Evolutionary conservation across 2,888 invertebrate genomes (phyloP).

Genomic region (Acrobasis suavella): DNA sequence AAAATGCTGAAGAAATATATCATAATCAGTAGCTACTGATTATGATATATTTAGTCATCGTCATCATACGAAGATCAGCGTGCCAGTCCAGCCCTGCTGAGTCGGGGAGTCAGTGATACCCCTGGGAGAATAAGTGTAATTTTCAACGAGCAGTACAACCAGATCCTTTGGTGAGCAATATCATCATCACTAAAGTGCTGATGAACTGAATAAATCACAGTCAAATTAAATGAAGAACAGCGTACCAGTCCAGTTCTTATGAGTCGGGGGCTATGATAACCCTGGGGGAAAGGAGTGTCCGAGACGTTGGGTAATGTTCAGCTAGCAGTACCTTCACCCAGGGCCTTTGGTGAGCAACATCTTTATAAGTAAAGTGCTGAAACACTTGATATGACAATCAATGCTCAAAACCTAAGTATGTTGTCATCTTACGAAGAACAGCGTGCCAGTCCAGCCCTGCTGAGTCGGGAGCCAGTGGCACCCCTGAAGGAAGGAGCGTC

Average conservation of each 20-base stretch:
- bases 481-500: slow-evolving; percentile 70
- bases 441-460: slow-evolving; percentile 69
- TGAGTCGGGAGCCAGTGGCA: slow-evolving; percentile 60
- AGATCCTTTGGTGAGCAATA: slow-evolving; percentile 82
- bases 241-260: slow-evolving; percentile 72
- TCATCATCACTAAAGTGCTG: background rate
- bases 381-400: no score
- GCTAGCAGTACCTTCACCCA: slow-evolving; percentile 85
- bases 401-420: no score
- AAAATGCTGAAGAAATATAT: no score
- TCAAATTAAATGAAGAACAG: slow-evolving; percentile 70
- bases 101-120: slow-evolving; percentile 60
- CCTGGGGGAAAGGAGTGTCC: slow-evolving; percentile 71
- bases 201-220: no score
- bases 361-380: background rate
- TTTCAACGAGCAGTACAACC: slow-evolving; percentile 86
- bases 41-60: no score
- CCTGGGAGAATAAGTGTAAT: slow-evolving; percentile 80
- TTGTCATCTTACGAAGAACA: slow-evolving; percentile 62
- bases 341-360: slow-evolving; percentile 81
- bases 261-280: slow-evolving; percentile 59
- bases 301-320: slow-evolving; percentile 86
- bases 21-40: no score
- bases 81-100: slow-evolving; percentile 68
- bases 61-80: slow-evolving; percentile 67